Evolutionary conservation across 2,113 vertebrate species (phyloP).

Genomic region (Rhabdomys dilectus): DNA sequence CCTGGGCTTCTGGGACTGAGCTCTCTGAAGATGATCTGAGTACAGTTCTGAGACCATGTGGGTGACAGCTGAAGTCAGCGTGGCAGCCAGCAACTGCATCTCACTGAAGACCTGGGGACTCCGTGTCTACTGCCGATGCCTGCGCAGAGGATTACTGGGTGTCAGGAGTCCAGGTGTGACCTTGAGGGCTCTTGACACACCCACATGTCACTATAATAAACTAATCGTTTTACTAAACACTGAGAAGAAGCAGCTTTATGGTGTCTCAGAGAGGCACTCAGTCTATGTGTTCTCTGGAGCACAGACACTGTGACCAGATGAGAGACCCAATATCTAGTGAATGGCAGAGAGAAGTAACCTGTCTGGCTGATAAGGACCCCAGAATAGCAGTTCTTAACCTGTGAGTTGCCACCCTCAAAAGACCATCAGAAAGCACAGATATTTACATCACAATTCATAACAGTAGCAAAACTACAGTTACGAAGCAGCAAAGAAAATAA

Average conservation of each 20-base stretch:
- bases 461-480: not conserved
- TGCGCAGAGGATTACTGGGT: not conserved
- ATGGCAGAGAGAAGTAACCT: not conserved
- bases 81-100: not conserved
- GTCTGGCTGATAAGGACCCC: not conserved
- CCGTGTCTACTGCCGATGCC: no score
- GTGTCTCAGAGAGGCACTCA: not conserved
- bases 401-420: not conserved
- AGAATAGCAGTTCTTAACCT: not conserved
- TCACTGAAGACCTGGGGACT: not conserved
- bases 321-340: not conserved
- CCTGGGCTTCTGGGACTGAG: not conserved
- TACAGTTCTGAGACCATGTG: not conserved
- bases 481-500: not conserved
- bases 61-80: not conserved
- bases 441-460: not conserved
- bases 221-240: not conserved
- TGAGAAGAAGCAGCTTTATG: not conserved
- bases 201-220: not conserved
- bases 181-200: not conserved
- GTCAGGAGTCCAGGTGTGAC: not conserved
- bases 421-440: not conserved
- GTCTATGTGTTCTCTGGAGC: not conserved
- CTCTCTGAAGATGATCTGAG: no score
- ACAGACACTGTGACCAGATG: accelerated